A percentile compares a stretch with the other conserved stretches of the same genome.
phyloP scores from a whole-genome alignment of 1,140 invertebrate genomes.

The Octopus sinensis region DNA sequence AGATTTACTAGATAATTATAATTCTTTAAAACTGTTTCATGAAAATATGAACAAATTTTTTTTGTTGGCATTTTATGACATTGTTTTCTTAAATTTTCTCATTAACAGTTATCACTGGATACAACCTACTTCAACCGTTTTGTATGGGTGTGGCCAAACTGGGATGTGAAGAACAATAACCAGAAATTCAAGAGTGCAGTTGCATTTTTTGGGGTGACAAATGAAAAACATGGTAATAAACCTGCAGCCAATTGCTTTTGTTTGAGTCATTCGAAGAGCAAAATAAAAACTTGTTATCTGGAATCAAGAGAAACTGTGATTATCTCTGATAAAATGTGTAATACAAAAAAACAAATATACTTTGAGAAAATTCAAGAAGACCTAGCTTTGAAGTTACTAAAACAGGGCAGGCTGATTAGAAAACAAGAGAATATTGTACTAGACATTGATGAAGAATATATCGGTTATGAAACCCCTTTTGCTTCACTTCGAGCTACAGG shows the following conservation, averaged over 20 bases:
- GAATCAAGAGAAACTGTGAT: background rate
- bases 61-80: too few relatives aligned
- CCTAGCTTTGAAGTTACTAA: slow-evolving; percentile 20
- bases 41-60: too few relatives aligned
- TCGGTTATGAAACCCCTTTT: slow-evolving; percentile 36
- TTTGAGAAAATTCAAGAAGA: slow-evolving; percentile 27
- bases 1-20: too few relatives aligned
- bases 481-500: slow-evolving; percentile 27
- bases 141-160: slow-evolving; percentile 47
- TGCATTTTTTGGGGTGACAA: slow-evolving; percentile 21
- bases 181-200: slow-evolving; percentile 16
- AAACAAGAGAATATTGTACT: slow-evolving; percentile 32
- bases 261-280: slow-evolving; percentile 13
- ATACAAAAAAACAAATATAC: slow-evolving; percentile 20
- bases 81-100: too few relatives aligned
- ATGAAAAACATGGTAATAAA: slow-evolving; percentile 1
- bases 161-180: slow-evolving; percentile 33
- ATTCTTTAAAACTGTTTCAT: too few relatives aligned
- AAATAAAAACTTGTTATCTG: slow-evolving; percentile 13
- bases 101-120: too few relatives aligned
- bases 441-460: slow-evolving; percentile 50
- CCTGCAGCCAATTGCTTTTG: slow-evolving; percentile 23
- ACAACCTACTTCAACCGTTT: slow-evolving; percentile 25
- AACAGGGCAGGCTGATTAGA: slow-evolving; percentile 19
- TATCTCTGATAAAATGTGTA: slow-evolving; percentile 14